Percentiles rank a stretch among this genome's conserved stretches.
These are phyloP conservation scores for Ceratosolen solmsi DNA, from an alignment of 1,140 invertebrate genomes.

Conservation along the genomic window DNA sequence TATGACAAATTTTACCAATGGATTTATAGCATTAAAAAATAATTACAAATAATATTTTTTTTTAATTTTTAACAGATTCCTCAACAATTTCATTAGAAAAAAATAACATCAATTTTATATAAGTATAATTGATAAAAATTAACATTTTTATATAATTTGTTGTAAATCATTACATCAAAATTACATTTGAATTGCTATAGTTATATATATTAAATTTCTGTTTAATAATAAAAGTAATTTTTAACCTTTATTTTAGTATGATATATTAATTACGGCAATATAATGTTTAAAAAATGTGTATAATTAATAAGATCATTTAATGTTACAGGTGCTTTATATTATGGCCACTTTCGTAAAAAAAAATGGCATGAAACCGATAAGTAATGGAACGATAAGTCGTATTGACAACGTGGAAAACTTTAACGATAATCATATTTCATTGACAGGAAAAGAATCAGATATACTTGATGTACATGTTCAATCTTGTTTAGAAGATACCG, in stretches of 20 bases:
- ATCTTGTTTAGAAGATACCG: slow-evolving; percentile 68
- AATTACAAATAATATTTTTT: no score
- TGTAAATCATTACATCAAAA: no score
- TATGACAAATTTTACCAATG: no score
- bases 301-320: slow-evolving; percentile 20
- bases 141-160: no score
- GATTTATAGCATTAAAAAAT: no score
- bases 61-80: no score
- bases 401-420: slow-evolving; percentile 74
- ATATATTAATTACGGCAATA: not conserved
- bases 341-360: slow-evolving; percentile 84
- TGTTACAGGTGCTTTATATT: slow-evolving; percentile 66
- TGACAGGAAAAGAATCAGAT: slow-evolving; percentile 61
- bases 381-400: slow-evolving; percentile 74
- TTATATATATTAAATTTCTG: not conserved
- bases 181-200: not conserved
- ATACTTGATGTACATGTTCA: slow-evolving; percentile 60
- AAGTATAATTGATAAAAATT: no score
- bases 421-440: slow-evolving; percentile 57
- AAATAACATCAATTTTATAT: no score
- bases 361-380: slow-evolving; percentile 80
- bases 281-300: not conserved
- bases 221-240: not conserved
- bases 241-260: not conserved
- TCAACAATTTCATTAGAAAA: no score